Evolutionary conservation across 2,797 vertebrate species (phyloP), one percentile per base, ranked within the genome.

Genomic region (Thaleichthys pacificus): DNA sequence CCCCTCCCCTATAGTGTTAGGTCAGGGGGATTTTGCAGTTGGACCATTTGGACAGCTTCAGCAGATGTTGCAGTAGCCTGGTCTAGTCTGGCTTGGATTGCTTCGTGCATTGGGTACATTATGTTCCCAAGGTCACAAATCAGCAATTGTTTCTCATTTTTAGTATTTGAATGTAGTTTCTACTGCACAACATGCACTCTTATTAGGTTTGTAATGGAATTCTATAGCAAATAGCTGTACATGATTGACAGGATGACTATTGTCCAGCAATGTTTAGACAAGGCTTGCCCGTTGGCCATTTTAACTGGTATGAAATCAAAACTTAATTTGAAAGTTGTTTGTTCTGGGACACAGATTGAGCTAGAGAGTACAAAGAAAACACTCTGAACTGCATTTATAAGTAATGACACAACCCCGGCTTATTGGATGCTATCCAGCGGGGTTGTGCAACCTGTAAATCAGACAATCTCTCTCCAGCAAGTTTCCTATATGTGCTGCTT

Each of bases 391-490:
- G 12, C 28, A 67, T 14, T 26, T n/a, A 19, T 22, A 57, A 66
- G 35, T n/a, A 7, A 28, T 56, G 58, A 38, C 22, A 5, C 14
- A 54, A 47, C n/a, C 5, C n/a, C 63, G n/a, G 19, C 57, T n/a
- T 72, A 66, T 65, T 38, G 51, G 54, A 72, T 3, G 51, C n/a
- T 21, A 2, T 9, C 54, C 35, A 73, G 64, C 64, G 28, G 63
- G n/a, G 54, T 67, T 19, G 7, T 24, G 28, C 24, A 58, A 19
- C 60, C 56, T 66, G 56, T 49, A 73, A 73, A 67, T 73, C 56
- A 73, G 49, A 11, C 1, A 17, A 17, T 68, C 56, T 12, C 19
- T 5, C 56, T 61, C 64, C 63, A 22, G 35, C 54, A 28, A 4
- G 19, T 61, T 56, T 5, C n/a, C 72, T 54, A 68, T 73, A 61